phyloP scores from a whole-genome alignment of 2,797 vertebrate genomes.

The Artibeus lituratus region DNA sequence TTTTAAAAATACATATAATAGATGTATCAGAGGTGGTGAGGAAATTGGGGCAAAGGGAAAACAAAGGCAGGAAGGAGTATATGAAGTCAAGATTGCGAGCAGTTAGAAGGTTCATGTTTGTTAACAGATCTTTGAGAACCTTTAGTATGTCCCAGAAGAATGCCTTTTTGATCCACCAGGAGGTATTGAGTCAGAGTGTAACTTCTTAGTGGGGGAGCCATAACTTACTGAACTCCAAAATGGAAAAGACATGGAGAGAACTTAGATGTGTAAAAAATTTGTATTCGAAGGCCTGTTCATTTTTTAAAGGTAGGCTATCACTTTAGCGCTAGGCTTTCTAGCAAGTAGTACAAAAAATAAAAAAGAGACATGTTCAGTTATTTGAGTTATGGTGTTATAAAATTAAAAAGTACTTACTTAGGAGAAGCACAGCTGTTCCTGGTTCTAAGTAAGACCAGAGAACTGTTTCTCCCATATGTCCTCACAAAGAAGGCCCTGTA shows the following conservation, averaged over 20 bases:
- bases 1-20: not conserved
- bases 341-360: not conserved
- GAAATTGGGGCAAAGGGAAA: not conserved
- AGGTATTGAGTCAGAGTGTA: not conserved
- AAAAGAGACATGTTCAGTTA: not conserved
- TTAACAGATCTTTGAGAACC: not conserved
- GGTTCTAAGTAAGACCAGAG: constrained; percentile 24
- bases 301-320: not conserved
- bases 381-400: constrained; percentile 33
- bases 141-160: not conserved
- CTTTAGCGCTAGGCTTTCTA: not conserved
- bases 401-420: constrained; percentile 49
- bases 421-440: constrained; percentile 36
- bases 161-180: not conserved
- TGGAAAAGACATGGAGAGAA: not conserved
- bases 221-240: not conserved
- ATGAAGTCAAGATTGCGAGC: not conserved
- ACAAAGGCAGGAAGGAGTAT: not conserved
- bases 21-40: not conserved
- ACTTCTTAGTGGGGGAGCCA: not conserved
- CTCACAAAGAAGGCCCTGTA: constrained; percentile 2
- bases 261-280: not conserved
- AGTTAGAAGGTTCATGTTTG: not conserved
- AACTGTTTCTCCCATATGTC: constrained; percentile 32
- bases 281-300: not conserved